Base-by-base conservation (phyloP, 2,113 vertebrate genomes). In the Myrmecobius fasciatus region DNA sequence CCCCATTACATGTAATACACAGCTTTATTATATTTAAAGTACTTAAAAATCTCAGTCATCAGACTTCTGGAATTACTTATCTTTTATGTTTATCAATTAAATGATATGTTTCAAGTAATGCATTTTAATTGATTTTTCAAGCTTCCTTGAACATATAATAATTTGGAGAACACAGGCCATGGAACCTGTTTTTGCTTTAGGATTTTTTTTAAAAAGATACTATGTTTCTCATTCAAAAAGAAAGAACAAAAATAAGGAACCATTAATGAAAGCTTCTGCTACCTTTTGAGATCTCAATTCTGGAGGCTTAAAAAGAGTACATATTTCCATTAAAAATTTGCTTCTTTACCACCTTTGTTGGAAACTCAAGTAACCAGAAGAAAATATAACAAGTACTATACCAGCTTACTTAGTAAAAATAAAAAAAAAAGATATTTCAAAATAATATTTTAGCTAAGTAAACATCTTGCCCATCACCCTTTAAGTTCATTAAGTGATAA, bases 111-210 rank as follows among this genome's bases (percentile, higher is more conserved):
- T 88, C 88, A 94, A 89, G 90, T 52, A 54, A 91, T 31, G 49
- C 52, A 8, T 96, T 90, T 93, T 75, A 54, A 49, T 14, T 93
- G 56, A 97, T 95, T 95, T 92, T 28, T 46, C 43, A 48, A 91
- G 11, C 0, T 93, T 95, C 96, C 56, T 92, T 97, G 46, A 97
- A 93, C 92, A 97, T 97, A 96, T 8, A 56, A 31, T 53, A 95
- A 67, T 97, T 95, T 75, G 52, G 93, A 97, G 93, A 98, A 97
- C 48, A 56, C 10, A 89, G 24, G 31, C 89, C 91, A 93, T 83
- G 92, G 96, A 75, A 96, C 94, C 25, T 91, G 91, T 67, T 95
- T 92, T 95, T 97, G 14, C 89, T 96, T 96, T 89, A 93, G 43
- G 60, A 43, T 96, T 97, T 94, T 94, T 22, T 94, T 67, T 43